Conservation (phyloP, 2,888 invertebrate genomes). For the Neelides folsomi region DNA sequence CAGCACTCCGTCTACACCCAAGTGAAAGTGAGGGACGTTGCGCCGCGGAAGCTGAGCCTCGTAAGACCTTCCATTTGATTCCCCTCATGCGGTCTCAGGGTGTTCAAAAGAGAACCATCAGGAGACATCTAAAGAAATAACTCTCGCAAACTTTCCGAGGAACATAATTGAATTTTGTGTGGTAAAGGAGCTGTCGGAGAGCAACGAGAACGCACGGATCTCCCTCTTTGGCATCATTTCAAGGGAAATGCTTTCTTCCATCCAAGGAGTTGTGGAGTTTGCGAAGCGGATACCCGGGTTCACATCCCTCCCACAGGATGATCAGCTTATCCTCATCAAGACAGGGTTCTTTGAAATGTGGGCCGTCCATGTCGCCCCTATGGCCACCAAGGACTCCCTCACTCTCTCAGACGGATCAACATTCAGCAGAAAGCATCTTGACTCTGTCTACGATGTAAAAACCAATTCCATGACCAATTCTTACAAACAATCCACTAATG, state of each 20-base stretch:
- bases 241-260: slow-evolving; percentile 69
- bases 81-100: not conserved
- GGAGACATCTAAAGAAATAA: slow-evolving; percentile 5
- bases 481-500: too few species aligned
- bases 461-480: not conserved
- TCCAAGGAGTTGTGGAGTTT: slow-evolving; percentile 89
- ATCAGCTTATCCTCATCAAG: slow-evolving; percentile 91
- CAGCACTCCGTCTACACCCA: slow-evolving; percentile 78
- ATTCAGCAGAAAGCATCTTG: slow-evolving; percentile 68
- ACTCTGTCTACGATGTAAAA: slow-evolving; percentile 75
- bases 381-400: slow-evolving; percentile 53
- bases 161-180: not conserved
- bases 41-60: slow-evolving; percentile 30
- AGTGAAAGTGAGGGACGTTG: slow-evolving; percentile 43
- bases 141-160: not conserved
- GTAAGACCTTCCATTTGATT: slow-evolving; percentile 11
- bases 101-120: not conserved
- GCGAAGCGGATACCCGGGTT: slow-evolving; percentile 89
- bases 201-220: slow-evolving; percentile 60
- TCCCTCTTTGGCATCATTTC: slow-evolving; percentile 82
- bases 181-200: slow-evolving; percentile 34
- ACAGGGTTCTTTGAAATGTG: slow-evolving; percentile 93
- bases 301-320: slow-evolving; percentile 78
- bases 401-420: slow-evolving; percentile 82
- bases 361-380: slow-evolving; percentile 70